phyloP scores from a whole-genome alignment of 2,113 vertebrate species.

The Hemiprocne comata region DNA sequence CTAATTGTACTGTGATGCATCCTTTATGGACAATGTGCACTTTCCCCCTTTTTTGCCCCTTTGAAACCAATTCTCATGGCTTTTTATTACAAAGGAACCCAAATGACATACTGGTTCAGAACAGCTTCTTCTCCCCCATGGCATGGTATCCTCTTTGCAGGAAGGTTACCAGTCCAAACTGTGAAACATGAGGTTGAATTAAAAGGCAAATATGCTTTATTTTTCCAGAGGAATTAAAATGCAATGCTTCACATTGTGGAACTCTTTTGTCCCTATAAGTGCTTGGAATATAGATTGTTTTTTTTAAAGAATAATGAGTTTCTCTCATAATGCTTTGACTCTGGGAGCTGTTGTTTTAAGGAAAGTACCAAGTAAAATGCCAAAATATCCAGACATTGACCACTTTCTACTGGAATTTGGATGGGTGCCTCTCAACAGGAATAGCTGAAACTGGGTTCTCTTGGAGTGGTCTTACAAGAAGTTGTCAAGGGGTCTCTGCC shows the following conservation, averaged over 20 bases:
- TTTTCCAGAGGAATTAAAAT: neutral
- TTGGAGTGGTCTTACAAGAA: neutral
- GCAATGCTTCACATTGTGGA: neutral
- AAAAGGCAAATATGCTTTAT: neutral
- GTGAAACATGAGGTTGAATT: neutral
- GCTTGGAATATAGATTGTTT: neutral
- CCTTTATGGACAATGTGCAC: neutral
- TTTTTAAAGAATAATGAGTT: neutral
- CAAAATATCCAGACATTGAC: neutral
- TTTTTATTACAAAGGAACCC: neutral
- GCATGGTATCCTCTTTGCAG: neutral
- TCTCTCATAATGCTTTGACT: neutral
- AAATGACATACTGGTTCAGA: neutral
- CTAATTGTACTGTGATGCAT: neutral
- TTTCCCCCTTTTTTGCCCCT: neutral
- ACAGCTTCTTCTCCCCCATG: neutral
- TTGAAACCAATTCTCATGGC: neutral
- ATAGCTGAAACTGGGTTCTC: neutral
- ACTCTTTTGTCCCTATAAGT: neutral
- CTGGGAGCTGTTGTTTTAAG: neutral
- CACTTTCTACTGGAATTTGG: neutral
- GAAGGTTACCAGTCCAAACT: neutral
- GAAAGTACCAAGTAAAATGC: neutral
- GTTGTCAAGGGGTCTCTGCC: neutral
- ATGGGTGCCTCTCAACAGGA: neutral